Evolutionary conservation across 2,797 vertebrate species (phyloP).

Genomic region (Acanthurus leucopareius): DNA sequence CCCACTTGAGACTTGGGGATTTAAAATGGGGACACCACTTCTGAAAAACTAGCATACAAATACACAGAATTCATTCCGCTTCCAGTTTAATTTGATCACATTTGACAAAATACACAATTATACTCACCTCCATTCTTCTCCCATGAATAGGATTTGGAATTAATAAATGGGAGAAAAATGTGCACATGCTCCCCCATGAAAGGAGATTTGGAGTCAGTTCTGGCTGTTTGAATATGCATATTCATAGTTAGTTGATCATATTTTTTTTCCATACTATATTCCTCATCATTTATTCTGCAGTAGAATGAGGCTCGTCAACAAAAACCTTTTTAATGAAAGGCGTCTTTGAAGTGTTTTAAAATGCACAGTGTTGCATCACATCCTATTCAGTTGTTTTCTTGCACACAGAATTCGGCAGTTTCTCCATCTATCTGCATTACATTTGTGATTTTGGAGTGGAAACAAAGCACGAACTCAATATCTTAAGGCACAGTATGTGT

Average conservation of each 20-base stretch:
- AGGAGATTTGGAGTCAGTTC: constrained; percentile 79
- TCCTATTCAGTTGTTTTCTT: constrained; percentile 65
- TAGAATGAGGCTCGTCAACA: constrained; percentile 74
- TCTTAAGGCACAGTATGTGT: constrained; percentile 62
- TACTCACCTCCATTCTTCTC: constrained; percentile 78
- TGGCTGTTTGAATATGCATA: constrained; percentile 82
- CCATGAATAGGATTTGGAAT: constrained; percentile 80
- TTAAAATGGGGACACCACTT: constrained; percentile 88
- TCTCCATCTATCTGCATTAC: constrained; percentile 62
- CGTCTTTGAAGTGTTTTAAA: constrained; percentile 69
- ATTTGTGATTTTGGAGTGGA: constrained; percentile 74
- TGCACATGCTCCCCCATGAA: constrained; percentile 69
- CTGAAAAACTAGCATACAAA: constrained; percentile 83
- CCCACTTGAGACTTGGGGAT: constrained; percentile 88
- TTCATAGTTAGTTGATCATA: constrained; percentile 74
- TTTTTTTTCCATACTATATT: constrained; percentile 56
- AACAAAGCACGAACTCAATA: constrained; percentile 71
- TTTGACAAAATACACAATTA: constrained; percentile 86
- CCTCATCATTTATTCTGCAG: constrained; percentile 72
- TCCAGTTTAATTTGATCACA: constrained; percentile 84
- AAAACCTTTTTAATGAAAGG: constrained; percentile 75
- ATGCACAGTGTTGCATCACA: constrained; percentile 65
- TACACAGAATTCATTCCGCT: constrained; percentile 77
- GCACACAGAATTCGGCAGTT: constrained; percentile 49
- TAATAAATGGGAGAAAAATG: constrained; percentile 76